Evolutionary conservation across 2,888 invertebrate species (phyloP), one percentile per base, ranked within the genome.

Genomic region (Leptinotarsa peninsularis): DNA sequence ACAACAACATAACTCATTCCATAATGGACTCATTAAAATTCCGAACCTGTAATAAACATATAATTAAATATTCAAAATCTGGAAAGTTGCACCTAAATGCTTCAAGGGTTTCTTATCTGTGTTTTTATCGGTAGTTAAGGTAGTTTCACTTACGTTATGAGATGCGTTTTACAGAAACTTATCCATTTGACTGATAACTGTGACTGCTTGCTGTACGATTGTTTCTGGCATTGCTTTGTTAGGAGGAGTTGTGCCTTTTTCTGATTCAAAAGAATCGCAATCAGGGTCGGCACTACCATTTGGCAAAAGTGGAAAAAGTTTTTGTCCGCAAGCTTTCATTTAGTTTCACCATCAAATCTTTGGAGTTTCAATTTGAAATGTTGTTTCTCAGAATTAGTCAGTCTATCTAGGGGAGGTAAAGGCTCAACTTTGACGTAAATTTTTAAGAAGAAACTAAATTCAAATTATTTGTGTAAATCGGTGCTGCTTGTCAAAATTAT

Each of bases 21-120:
- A 74, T 81, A 81, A 81, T 81, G 80, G 79, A 73, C 77, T 79
- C 77, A 80, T 81, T 80, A 81, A 81, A 80, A 80, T 80, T 79
- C 81, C 80, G 77, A 80, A 77, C 79, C 76, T 75, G 80, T 77
- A 78, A 74, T 78, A 76, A 78, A 78, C 72, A 70, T 69, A 66
- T 78, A 79, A 79, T 81, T 81, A 79, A 81, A 81, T 79, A 80
- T 81, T 81, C 78, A 77, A 80, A 80, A 80, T 80, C 79, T 75
- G 75, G 73, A 78, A 72, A 79, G 74, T 79, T 78, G 72, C 78
- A 75, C 75, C 75, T 75, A 77, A 77, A 77, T 52, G 68, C 75
- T 66, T 17, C 52, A 23, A 70, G 66, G 66, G 43, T 69, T 54
- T 58, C 73, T 56, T 77, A 77, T 77, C 77, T 75, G 71, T 66